These are phyloP conservation scores for Xiphias gladius DNA, from an alignment of 2,113 vertebrate genomes.

Conservation along the genomic window DNA sequence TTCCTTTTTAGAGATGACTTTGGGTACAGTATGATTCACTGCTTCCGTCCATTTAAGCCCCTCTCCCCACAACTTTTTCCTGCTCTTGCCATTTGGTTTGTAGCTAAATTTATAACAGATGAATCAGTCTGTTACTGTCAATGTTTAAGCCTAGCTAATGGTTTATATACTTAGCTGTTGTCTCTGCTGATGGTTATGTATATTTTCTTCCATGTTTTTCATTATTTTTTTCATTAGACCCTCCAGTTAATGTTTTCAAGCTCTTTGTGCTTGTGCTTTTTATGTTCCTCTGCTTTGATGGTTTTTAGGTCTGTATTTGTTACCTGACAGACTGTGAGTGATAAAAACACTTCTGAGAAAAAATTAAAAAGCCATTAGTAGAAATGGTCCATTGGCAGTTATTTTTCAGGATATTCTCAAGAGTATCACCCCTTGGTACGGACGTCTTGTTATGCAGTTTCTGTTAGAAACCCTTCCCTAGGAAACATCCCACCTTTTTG, in stretches of 20 bases:
- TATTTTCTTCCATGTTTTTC: conserved; percentile 50
- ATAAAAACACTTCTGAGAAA: conserved; percentile 23
- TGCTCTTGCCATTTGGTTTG: conserved; percentile 54
- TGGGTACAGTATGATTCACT: conserved; percentile 74
- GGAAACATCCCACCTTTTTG: conserved; percentile 6
- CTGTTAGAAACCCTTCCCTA: not conserved
- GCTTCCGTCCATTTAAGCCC: conserved; percentile 72
- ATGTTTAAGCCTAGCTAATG: conserved; percentile 76
- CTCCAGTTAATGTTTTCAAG: conserved; percentile 28
- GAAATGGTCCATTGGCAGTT: conserved; percentile 8
- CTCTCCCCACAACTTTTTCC: conserved; percentile 25
- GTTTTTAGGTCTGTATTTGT: conserved; percentile 21
- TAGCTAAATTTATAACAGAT: conserved; percentile 70
- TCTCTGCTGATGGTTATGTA: conserved; percentile 60
- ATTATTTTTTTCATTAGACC: conserved; percentile 44
- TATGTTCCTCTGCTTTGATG: conserved; percentile 17
- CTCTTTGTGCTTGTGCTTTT: conserved; percentile 39
- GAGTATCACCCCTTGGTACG: not conserved
- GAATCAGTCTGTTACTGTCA: conserved; percentile 79
- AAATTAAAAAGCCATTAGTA: not conserved
- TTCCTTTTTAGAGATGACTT: conserved; percentile 75
- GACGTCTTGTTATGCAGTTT: conserved; percentile 3
- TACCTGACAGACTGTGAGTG: conserved; percentile 16
- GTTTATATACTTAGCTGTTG: conserved; percentile 65
- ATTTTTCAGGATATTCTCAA: not conserved